Conservation (phyloP, 2,888 invertebrate species). For the Morpho helenor region DNA sequence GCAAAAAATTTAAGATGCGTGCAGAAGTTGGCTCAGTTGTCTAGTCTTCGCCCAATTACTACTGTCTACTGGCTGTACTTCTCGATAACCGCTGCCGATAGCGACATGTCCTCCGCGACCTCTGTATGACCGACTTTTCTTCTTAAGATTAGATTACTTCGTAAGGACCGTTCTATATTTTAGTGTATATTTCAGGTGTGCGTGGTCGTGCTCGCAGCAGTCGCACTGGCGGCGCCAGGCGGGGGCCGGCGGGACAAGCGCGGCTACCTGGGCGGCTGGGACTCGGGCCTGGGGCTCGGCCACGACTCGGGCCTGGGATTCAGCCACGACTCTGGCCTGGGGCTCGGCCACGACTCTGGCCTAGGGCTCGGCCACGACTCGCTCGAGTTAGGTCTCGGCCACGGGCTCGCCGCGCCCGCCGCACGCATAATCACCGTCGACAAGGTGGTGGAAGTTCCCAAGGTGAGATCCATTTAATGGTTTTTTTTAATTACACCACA, state of each 20-base stretch:
- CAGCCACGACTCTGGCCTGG: constrained; percentile 27
- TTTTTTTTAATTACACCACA: not conserved
- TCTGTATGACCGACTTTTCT: not conserved
- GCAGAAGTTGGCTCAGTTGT: too few relatives aligned
- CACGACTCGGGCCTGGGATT: constrained; percentile 26
- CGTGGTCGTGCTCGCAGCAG: constrained; percentile 32
- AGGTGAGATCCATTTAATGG: constrained; percentile 32
- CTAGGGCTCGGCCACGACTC: constrained; percentile 21
- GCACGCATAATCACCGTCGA: constrained; percentile 37
- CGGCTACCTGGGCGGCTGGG: constrained; percentile 31
- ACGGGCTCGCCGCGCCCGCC: constrained; percentile 32
- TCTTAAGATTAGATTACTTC: not conserved
- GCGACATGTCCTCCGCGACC: too few relatives aligned
- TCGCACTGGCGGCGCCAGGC: constrained; percentile 30
- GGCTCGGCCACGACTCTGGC: constrained; percentile 19
- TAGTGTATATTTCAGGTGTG: constrained; percentile 21
- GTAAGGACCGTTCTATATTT: not conserved
- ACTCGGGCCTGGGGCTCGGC: constrained; percentile 15
- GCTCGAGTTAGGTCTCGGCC: constrained; percentile 28
- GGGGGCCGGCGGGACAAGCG: constrained; percentile 39
- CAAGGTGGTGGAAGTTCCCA: constrained; percentile 48
- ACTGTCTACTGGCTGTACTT: too few relatives aligned
- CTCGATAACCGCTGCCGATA: too few relatives aligned
- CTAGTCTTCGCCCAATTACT: too few relatives aligned
- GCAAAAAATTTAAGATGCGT: too few relatives aligned